Evolutionary conservation across 92 coral and sea anemone genomes (phyloP), one percentile per base, ranked within the genome.

Genomic region (Siderastrea radians): DNA sequence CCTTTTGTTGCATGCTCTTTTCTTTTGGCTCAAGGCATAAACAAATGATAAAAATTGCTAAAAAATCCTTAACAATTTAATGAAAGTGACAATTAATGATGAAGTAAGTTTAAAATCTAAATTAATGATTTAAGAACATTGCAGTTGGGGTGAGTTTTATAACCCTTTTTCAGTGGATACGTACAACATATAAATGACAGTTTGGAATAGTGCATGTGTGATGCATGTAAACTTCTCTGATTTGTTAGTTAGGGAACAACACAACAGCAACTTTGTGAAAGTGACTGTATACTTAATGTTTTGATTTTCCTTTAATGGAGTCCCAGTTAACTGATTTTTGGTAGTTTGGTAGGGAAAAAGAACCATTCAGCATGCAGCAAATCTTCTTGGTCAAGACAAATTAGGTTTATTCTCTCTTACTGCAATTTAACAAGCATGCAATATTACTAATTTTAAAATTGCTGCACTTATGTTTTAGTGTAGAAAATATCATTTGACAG

Each of bases 1-100:
- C 64, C 60, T 78, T 64, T 65, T 65, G 72, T 79, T 46, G 73
- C 49, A 64, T 64, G 54, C 68, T 58, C 59, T 77, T 11, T 4
- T n/a, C 7, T 57, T n/a, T 19, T 14, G 6, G 81, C 48, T 19
- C 46, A 16, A 15, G 52, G 38, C 38, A 26, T 26, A 26, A 26
- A 43, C 62, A 50, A 17, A 15, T 9, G 11, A 1, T 14, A 16
- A 43, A 59, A 71, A 46, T 46, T 13, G 15, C 13, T 54, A 3
- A 50, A 14, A 19, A 52, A 1, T 12, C 48, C 6, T 14, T 57
- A 60, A 77, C 43, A 16, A 60, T 7, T 19, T 43, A 59, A 59
- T n/a, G 46, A 15, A 77, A 59, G 45, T 58, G 26, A 60, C 46
- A 16, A 45, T 77, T 57, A 45, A 77, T 13, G 46, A 9, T 2